phyloP scores from a whole-genome alignment of 2,797 vertebrate species.

The Periparus ater region DNA sequence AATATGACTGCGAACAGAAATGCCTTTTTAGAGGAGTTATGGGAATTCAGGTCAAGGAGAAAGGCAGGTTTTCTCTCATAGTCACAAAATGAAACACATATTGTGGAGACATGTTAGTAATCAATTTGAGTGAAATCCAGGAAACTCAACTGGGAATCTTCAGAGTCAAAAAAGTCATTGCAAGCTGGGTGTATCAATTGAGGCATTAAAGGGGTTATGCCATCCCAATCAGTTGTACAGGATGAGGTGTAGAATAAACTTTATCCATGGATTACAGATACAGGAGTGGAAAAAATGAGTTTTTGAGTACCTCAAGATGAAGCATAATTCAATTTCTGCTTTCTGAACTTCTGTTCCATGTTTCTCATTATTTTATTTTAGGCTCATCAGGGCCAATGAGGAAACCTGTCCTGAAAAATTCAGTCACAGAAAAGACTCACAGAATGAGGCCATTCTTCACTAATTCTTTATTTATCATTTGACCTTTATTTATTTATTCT shows the following conservation, averaged over 20 bases:
- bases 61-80: neutral
- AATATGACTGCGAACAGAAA: neutral
- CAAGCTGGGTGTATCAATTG: neutral
- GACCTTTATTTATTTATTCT: neutral
- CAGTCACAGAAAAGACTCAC: neutral
- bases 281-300: neutral
- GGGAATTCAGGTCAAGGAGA: neutral
- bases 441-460: neutral
- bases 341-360: neutral
- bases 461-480: neutral
- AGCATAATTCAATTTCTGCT: neutral
- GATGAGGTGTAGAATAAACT: neutral
- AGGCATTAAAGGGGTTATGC: accelerated
- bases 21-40: neutral
- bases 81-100: neutral
- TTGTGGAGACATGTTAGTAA: neutral
- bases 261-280: neutral
- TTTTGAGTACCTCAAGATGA: neutral
- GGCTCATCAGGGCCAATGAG: neutral
- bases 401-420: neutral
- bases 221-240: neutral
- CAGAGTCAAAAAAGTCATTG: neutral
- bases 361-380: neutral
- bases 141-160: neutral
- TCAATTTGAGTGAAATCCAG: neutral